Evolutionary conservation across 2,888 invertebrate species (phyloP).

Genomic region (Dryadula phaetusa): DNA sequence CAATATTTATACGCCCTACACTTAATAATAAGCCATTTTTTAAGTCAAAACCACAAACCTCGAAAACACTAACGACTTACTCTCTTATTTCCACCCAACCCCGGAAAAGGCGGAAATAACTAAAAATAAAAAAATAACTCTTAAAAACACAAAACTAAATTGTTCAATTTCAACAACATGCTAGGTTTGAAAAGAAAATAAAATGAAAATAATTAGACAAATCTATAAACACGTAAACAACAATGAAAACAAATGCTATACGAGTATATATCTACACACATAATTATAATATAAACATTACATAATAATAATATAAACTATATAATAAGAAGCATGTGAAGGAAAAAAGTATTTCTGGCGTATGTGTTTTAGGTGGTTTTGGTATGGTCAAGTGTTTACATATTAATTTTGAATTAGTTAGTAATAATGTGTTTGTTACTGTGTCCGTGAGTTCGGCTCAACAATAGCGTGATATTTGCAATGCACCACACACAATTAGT

Average conservation of each 20-base stretch:
- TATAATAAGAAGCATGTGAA: conserved; percentile 19
- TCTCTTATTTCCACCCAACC: conserved; percentile 75
- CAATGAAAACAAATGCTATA: conserved; percentile 1
- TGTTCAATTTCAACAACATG: conserved; percentile 24
- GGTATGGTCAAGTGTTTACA: conserved; percentile 5
- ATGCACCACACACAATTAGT: conserved; percentile 50
- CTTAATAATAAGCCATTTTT: conserved; percentile 19
- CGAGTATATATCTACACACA: conserved; percentile 21
- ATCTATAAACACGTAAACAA: not conserved
- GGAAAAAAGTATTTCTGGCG: conserved; percentile 20
- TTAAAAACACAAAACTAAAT: conserved; percentile 39
- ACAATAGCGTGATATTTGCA: conserved; percentile 37
- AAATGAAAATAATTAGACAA: not conserved
- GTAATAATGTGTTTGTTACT: conserved; percentile 23
- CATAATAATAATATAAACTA: conserved; percentile 14
- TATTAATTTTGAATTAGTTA: not conserved
- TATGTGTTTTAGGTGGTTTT: conserved; percentile 11
- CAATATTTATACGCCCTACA: conserved; percentile 8
- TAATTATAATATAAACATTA: conserved; percentile 1
- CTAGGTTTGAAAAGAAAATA: conserved; percentile 22
- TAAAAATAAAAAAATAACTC: conserved; percentile 74
- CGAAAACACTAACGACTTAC: conserved; percentile 73
- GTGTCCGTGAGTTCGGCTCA: conserved; percentile 28
- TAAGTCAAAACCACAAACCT: conserved; percentile 62
- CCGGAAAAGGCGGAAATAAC: conserved; percentile 76